phyloP scores from a whole-genome alignment of 2,113 vertebrate species.

The Nerophis lumbriciformis region DNA sequence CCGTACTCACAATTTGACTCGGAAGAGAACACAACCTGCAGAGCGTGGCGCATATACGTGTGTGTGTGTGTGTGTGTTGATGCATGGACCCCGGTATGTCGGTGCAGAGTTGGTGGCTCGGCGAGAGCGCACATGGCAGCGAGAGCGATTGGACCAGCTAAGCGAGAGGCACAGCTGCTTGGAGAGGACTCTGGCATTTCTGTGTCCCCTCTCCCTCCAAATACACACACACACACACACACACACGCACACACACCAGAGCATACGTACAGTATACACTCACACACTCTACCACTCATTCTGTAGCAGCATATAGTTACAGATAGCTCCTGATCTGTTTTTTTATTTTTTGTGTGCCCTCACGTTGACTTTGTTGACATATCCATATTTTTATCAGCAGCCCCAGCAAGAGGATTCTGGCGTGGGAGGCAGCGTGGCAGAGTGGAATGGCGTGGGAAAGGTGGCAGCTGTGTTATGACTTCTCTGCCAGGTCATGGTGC shows the following conservation, averaged over 20 bases:
- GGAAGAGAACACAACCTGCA: background rate
- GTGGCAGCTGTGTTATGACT: conserved; percentile 75
- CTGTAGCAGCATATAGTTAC: conserved; percentile 45
- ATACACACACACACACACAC: conserved; percentile 33
- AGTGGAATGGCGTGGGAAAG: conserved; percentile 70
- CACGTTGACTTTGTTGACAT: conserved; percentile 32
- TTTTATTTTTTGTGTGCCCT: conserved; percentile 8
- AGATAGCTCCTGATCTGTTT: conserved; percentile 52
- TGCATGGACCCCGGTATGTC: conserved; percentile 10
- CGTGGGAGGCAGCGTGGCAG: conserved; percentile 40
- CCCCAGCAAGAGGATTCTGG: conserved; percentile 65
- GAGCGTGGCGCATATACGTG: too few species aligned
- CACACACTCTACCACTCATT: conserved; percentile 45
- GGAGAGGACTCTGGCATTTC: conserved; percentile 70
- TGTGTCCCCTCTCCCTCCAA: conserved; percentile 59
- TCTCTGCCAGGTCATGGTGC: conserved; percentile 76
- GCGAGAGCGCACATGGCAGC: conserved; percentile 59
- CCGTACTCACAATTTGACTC: conserved; percentile 9
- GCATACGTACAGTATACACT: conserved; percentile 53
- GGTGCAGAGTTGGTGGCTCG: conserved; percentile 49
- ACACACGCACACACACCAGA: conserved; percentile 43
- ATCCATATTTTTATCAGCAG: conserved; percentile 51
- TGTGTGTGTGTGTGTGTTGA: background rate
- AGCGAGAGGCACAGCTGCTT: conserved; percentile 71
- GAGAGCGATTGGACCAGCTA: conserved; percentile 55